Conservation (phyloP, 1,140 invertebrate species). For the Drosophila persimilis region DNA sequence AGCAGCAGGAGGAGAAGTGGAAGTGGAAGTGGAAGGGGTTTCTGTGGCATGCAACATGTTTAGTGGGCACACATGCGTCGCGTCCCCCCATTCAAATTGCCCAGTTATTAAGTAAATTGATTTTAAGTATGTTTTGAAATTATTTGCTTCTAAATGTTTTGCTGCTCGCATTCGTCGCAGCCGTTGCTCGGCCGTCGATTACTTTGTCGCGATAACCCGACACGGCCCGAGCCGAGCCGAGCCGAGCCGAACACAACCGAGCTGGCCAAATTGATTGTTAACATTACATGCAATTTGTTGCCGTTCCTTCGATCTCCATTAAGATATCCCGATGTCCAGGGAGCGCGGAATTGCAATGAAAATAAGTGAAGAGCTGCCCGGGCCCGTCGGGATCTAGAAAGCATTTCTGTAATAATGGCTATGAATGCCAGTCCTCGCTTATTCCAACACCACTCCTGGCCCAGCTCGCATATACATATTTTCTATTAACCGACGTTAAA, state of each 20-base stretch:
- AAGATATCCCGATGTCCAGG: conserved; percentile 31
- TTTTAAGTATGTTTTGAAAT: conserved; percentile 81
- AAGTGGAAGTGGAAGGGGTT: conserved; percentile 29
- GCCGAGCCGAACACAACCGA: not conserved
- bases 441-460: conserved; percentile 1
- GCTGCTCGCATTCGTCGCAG: conserved; percentile 47
- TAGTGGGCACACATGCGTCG: conserved; percentile 51
- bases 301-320: conserved; percentile 55
- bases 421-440: not conserved
- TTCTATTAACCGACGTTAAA: conserved; percentile 77
- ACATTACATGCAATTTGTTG: conserved; percentile 67
- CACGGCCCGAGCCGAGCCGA: not conserved
- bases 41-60: conserved; percentile 72
- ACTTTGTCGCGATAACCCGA: conserved; percentile 28
- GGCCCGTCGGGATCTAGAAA: too few species aligned
- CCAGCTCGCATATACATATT: conserved; percentile 40
- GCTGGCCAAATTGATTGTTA: conserved; percentile 69
- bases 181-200: conserved; percentile 20
- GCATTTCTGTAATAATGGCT: too few species aligned
- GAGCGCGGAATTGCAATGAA: too few species aligned
- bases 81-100: conserved; percentile 63
- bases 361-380: too few species aligned
- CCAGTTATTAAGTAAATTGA: conserved; percentile 82
- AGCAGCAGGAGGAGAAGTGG: too few species aligned
- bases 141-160: conserved; percentile 80